Percentiles rank a stretch among this genome's conserved stretches.
Conservation (phyloP, 2,797 vertebrate genomes). For the Pitangus sulphuratus region DNA sequence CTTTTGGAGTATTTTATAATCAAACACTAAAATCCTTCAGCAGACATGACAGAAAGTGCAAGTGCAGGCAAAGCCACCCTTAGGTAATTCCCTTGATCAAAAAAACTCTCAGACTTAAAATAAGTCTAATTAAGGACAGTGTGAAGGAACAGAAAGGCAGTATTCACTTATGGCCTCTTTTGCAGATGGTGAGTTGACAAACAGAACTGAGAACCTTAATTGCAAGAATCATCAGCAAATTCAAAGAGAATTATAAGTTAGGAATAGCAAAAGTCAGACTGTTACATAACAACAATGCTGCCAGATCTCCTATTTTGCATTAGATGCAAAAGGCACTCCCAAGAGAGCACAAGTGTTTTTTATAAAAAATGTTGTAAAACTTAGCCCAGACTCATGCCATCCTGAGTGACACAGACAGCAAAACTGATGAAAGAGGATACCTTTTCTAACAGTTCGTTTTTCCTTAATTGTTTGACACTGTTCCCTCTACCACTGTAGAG, state of each 20-base stretch:
- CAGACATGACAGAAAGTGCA: constrained; percentile 27
- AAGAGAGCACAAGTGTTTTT: neutral
- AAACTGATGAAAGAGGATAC: neutral
- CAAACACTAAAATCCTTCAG: constrained; percentile 17
- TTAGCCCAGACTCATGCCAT: neutral
- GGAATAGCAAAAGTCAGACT: neutral
- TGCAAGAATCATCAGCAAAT: constrained; percentile 5
- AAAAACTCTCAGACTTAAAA: constrained; percentile 39
- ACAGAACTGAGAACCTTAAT: constrained; percentile 10
- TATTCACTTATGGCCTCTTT: neutral
- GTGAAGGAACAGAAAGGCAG: neutral
- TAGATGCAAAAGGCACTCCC: neutral
- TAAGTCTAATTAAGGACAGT: constrained; percentile 49
- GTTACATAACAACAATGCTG: neutral
- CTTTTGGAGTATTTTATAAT: constrained; percentile 15
- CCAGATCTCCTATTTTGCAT: neutral
- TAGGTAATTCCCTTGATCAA: constrained; percentile 62
- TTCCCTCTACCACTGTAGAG: neutral
- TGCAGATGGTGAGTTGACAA: constrained; percentile 21
- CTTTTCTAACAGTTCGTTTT: neutral
- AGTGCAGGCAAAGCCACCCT: constrained; percentile 32
- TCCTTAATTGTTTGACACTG: neutral
- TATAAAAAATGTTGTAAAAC: neutral
- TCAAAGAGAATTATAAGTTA: constrained; percentile 11
- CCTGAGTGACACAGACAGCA: neutral